Base-by-base conservation (phyloP, 1,140 invertebrate genomes). In the Sitophilus oryzae region DNA sequence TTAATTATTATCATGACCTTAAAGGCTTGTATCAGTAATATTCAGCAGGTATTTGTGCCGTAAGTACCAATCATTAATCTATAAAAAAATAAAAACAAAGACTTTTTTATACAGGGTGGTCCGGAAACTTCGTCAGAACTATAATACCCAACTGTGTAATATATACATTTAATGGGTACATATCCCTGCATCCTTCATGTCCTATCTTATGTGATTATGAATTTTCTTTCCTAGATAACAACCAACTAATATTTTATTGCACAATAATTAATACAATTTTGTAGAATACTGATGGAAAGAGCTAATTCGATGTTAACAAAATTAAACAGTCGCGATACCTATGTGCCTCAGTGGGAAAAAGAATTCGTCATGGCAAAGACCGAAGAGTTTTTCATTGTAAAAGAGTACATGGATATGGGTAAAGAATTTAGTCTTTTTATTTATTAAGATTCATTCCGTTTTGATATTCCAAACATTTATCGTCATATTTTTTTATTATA, bases 351-450 rank as follows among this genome's bases (percentile, higher is more conserved):
- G 16, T 67, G 59, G 59, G 65, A 67, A 37, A 16, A 42, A 14
- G 63, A 65, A 23, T 65, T 58, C 54, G 16, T 47, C 6, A 44
- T 67, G 21, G 20, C 41, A 1, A 48, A 56, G 30, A 35, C 56
- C 2, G 50, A 48, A 9, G 41, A 57, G 6, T 61, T 63, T 35
- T 60, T 62, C 22, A 52, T 68, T 10, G 41, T 61, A 3, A 36
- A 14, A 3, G 54, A 60, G 19, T 63, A 63, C 40, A 59, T 60
- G 52, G 60, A 66, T 36, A 60, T 68, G 48, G 56, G 62, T 62
- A n/a, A n/a, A n/a, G n/a, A n/a, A n/a, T n/a, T n/a, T n/a, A n/a
- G n/a, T n/a, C n/a, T n/a, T n/a, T n/a, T n/a, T n/a, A n/a, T n/a
- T n/a, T n/a, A n/a, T n/a, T n/a, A n/a, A n/a, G n/a, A n/a, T n/a